Evolutionary conservation across 2,888 invertebrate genomes (phyloP).

Genomic region (Ophonus ardosiacus): DNA sequence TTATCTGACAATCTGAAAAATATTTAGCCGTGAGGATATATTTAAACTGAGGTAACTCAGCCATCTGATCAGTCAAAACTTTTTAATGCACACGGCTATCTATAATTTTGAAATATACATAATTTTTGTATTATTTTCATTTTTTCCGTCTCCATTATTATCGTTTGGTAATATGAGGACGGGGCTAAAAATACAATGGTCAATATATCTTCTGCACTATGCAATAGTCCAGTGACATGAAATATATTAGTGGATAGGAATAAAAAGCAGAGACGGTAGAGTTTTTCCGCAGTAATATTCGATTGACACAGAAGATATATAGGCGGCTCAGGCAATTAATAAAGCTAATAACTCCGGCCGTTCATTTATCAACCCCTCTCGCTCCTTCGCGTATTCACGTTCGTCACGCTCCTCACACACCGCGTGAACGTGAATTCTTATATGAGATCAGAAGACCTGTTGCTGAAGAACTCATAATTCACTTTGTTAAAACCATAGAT

Average conservation of each 20-base stretch:
- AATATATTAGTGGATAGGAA: not conserved
- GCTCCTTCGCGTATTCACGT: not conserved
- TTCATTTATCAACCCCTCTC: conserved; percentile 41
- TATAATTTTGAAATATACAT: not conserved
- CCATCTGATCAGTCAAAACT: not conserved
- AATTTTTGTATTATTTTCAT: not conserved
- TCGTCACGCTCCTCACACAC: conserved; percentile 4
- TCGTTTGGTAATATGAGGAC: not conserved
- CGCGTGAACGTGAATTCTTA: conserved; percentile 39
- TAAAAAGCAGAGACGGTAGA: conserved; percentile 11
- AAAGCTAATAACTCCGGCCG: conserved; percentile 55
- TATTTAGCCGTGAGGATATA: too few relatives aligned
- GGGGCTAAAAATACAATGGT: not conserved
- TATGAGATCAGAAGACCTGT: conserved; percentile 4
- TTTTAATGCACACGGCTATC: not conserved
- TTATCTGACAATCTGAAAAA: too few relatives aligned
- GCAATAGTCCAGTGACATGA: not conserved
- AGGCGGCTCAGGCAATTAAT: conserved; percentile 51
- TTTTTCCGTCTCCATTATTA: not conserved
- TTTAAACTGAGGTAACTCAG: too few relatives aligned
- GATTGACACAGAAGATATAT: conserved; percentile 54
- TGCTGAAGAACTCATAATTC: not conserved
- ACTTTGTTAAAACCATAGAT: not conserved
- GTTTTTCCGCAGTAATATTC: conserved; percentile 46
- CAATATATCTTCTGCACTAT: not conserved